A percentile compares a stretch with the other conserved stretches of the same genome.
phyloP scores from a whole-genome alignment of 2,113 vertebrate species.

The Antechinus stuartii region DNA sequence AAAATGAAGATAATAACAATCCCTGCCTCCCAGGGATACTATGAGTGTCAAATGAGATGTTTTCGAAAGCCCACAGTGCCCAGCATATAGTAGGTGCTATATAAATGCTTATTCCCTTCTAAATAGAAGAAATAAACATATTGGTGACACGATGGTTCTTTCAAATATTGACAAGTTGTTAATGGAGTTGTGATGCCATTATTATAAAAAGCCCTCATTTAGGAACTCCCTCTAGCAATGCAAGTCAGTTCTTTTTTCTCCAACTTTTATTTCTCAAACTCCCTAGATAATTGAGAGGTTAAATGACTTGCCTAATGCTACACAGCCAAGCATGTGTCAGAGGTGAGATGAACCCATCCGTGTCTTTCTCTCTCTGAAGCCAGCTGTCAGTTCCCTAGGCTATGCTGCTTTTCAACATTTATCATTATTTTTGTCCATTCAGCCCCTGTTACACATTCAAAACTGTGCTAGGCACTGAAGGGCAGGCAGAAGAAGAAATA shows the following conservation, averaged over 20 bases:
- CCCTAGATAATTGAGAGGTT: neutral
- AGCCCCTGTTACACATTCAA: neutral
- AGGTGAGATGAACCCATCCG: neutral
- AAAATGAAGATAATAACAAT: neutral
- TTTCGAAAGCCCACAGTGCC: neutral
- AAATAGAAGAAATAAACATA: neutral
- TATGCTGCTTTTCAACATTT: neutral
- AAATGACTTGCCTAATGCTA: neutral
- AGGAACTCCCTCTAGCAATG: neutral
- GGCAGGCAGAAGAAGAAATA: neutral
- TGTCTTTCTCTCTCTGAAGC: neutral
- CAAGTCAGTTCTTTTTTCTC: neutral
- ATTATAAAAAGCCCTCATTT: neutral
- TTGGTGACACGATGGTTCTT: neutral
- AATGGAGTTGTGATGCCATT: neutral
- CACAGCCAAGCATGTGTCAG: neutral
- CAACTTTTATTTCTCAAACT: neutral
- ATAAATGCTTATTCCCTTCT: neutral
- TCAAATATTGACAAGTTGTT: neutral
- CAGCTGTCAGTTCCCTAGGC: neutral
- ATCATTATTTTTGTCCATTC: neutral
- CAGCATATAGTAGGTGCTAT: neutral
- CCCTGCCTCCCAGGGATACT: neutral
- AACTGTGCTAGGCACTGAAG: neutral
- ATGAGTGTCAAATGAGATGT: neutral